Percentiles rank a stretch among this genome's conserved stretches.
Conservation (phyloP, 2,888 invertebrate genomes). For the Drosophila putrida region DNA sequence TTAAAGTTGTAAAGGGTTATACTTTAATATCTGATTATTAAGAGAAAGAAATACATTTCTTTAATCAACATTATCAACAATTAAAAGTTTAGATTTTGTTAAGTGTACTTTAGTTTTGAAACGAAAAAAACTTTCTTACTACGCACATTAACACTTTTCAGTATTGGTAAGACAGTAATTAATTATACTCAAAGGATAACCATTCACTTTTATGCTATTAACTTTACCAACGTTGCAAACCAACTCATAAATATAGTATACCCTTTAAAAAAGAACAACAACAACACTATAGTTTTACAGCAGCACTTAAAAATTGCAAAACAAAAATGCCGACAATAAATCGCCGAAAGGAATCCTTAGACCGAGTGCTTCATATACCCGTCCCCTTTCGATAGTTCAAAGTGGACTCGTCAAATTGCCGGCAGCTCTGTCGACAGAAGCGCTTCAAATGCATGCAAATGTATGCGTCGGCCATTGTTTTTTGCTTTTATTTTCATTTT, state of each 20-base stretch:
- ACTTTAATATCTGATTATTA: no score
- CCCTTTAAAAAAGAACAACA: background rate
- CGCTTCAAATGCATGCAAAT: conserved; percentile 70
- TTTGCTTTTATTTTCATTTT: conserved; percentile 19
- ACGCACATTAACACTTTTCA: no score
- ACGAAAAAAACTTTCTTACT: no score
- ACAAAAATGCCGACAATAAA: conserved; percentile 53
- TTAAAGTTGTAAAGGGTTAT: no score
- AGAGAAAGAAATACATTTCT: no score
- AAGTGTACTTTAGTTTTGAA: no score
- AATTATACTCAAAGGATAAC: no score
- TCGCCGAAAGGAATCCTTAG: conserved; percentile 37
- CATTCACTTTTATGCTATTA: background rate
- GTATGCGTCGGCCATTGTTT: conserved; percentile 51
- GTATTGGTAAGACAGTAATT: no score
- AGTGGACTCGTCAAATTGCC: conserved; percentile 68
- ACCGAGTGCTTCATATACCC: conserved; percentile 4
- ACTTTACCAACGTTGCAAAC: background rate
- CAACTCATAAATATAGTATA: background rate
- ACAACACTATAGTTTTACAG: conserved; percentile 3
- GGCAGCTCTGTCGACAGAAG: conserved; percentile 50
- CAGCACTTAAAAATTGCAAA: conserved; percentile 43
- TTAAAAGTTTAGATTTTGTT: no score
- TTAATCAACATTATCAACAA: no score
- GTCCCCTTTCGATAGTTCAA: conserved; percentile 21